Evolutionary conservation across 2,888 invertebrate species (phyloP).

Genomic region (Eugnorisma glareosa): DNA sequence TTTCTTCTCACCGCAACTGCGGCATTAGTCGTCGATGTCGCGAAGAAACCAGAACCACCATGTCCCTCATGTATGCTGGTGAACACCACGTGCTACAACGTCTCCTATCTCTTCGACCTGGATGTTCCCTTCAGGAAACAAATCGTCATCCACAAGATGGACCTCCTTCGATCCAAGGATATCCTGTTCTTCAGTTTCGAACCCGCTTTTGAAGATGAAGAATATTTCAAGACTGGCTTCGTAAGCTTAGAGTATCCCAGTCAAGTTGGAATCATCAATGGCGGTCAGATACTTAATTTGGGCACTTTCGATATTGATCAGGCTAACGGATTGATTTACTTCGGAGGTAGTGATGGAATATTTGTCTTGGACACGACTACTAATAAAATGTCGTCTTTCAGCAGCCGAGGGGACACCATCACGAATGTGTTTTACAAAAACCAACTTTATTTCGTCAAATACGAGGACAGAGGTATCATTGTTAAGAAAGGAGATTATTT

Average conservation of each 20-base stretch:
- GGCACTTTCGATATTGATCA: slow-evolving; percentile 85
- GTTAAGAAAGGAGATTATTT: slow-evolving; percentile 81
- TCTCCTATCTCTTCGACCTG: slow-evolving; percentile 78
- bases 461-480: slow-evolving; percentile 75
- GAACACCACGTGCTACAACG: slow-evolving; percentile 79
- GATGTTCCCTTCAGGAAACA: slow-evolving; percentile 79
- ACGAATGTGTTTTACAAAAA: slow-evolving; percentile 79
- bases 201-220: slow-evolving; percentile 79
- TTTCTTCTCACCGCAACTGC: slow-evolving; percentile 69
- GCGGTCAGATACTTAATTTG: slow-evolving; percentile 78
- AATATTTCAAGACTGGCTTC: slow-evolving; percentile 84
- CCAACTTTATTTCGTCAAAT: slow-evolving; percentile 80
- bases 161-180: slow-evolving; percentile 76
- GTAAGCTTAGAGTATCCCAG: slow-evolving; percentile 76
- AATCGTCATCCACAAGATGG: slow-evolving; percentile 82
- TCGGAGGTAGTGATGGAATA: slow-evolving; percentile 84
- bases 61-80: slow-evolving; percentile 79
- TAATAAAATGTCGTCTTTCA: slow-evolving; percentile 76
- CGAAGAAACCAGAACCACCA: slow-evolving; percentile 25
- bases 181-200: slow-evolving; percentile 83
- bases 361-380: slow-evolving; percentile 74
- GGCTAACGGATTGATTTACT: slow-evolving; percentile 78
- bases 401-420: slow-evolving; percentile 81
- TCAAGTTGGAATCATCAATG: slow-evolving; percentile 71
- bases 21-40: slow-evolving; percentile 61